A percentile compares a stretch with the other conserved stretches of the same genome.
Evolutionary conservation across 2,797 vertebrate species (phyloP).

Genomic region (Sebastes aleutianus): DNA sequence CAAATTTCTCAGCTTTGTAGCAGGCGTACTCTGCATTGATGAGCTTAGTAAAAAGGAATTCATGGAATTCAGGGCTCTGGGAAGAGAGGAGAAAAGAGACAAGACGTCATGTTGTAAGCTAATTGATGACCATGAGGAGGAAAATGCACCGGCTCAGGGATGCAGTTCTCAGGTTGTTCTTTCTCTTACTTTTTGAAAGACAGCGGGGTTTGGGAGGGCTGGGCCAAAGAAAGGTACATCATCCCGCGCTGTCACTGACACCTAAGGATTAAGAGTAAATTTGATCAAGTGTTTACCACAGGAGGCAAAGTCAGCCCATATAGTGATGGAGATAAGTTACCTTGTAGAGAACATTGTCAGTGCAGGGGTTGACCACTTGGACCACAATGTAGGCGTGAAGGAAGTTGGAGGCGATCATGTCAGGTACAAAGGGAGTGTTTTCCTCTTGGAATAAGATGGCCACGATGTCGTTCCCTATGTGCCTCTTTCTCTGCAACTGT

Average conservation of each 20-base stretch:
- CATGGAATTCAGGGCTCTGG: slow-evolving; percentile 92
- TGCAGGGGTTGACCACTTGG: slow-evolving; percentile 86
- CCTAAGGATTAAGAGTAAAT: slow-evolving; percentile 71
- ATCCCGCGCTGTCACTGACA: slow-evolving; percentile 92
- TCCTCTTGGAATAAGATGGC: slow-evolving; percentile 96
- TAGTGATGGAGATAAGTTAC: slow-evolving; percentile 62
- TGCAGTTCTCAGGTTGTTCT: background rate
- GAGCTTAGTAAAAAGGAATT: slow-evolving; percentile 94
- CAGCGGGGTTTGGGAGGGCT: slow-evolving; percentile 88
- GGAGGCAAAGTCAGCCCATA: slow-evolving; percentile 10
- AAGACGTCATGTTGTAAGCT: background rate
- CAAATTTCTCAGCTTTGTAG: slow-evolving; percentile 96
- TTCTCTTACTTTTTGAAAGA: slow-evolving; percentile 92
- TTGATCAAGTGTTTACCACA: background rate
- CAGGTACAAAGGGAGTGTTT: slow-evolving; percentile 96
- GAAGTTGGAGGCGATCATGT: slow-evolving; percentile 99
- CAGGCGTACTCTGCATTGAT: slow-evolving; percentile 98
- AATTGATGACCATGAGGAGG: background rate
- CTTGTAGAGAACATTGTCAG: slow-evolving; percentile 90
- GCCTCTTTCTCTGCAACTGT: slow-evolving; percentile 94
- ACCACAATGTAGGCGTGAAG: slow-evolving; percentile 94
- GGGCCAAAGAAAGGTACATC: slow-evolving; percentile 96
- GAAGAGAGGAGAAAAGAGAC: background rate
- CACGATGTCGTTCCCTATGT: slow-evolving; percentile 98
- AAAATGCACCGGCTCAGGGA: background rate